These are phyloP conservation scores for Agonum fuliginosum DNA, from an alignment of 2,888 invertebrate species.

Conservation along the genomic window DNA sequence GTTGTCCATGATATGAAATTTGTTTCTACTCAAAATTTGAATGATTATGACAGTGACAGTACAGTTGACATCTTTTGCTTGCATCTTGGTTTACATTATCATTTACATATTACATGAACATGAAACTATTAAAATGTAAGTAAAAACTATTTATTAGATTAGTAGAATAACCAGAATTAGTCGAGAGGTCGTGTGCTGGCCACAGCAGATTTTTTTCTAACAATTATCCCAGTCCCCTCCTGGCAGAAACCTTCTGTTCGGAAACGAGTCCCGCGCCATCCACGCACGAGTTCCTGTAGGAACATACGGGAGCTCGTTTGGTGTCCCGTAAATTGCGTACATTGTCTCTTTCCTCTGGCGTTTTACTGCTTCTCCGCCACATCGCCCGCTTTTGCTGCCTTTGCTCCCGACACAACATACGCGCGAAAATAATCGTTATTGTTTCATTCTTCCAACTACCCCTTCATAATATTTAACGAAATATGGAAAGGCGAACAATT, in stretches of 20 bases:
- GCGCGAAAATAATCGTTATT: conserved; percentile 37
- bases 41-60: no score
- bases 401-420: neutral
- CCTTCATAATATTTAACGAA: no score
- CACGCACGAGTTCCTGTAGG: conserved; percentile 11
- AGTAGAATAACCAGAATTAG: no score
- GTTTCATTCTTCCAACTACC: conserved; percentile 31
- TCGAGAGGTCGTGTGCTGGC: no score
- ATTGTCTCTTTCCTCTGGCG: conserved; percentile 11
- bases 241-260: neutral
- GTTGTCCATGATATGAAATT: no score
- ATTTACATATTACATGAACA: no score
- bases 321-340: conserved; percentile 33
- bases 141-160: no score
- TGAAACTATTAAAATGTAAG: no score
- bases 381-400: neutral
- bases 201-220: neutral
- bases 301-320: conserved; percentile 34
- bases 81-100: no score
- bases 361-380: neutral
- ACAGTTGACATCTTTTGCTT: no score
- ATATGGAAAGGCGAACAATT: no score
- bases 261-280: neutral
- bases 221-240: neutral
- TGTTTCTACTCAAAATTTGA: no score